These are phyloP conservation scores for Neotoxoptera formosana DNA, from an alignment of 1,140 invertebrate species.

Conservation along the genomic window DNA sequence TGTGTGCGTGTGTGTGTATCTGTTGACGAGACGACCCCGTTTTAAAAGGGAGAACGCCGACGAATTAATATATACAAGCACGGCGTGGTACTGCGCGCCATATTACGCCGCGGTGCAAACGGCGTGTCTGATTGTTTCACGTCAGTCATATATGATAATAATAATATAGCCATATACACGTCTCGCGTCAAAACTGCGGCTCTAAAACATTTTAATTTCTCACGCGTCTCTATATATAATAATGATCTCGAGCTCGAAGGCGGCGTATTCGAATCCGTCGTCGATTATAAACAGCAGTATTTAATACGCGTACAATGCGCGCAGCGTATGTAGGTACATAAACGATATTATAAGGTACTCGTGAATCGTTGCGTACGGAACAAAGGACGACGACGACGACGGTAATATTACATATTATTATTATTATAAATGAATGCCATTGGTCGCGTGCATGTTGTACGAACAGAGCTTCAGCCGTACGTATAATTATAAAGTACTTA, in stretches of 20 bases:
- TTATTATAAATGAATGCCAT: not conserved
- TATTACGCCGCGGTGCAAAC: slow-evolving; percentile 1
- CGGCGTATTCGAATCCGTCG: slow-evolving; percentile 19
- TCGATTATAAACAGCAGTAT: slow-evolving; percentile 43
- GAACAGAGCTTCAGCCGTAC: not conserved
- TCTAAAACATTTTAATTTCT: slow-evolving; percentile 55
- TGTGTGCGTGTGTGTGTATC: not conserved
- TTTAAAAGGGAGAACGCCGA: slow-evolving; percentile 15
- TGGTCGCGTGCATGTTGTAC: not conserved
- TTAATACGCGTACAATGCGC: not conserved
- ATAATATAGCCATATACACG: slow-evolving; percentile 7
- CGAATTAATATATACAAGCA: not conserved
- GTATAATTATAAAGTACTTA: not conserved
- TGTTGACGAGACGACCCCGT: slow-evolving; percentile 1
- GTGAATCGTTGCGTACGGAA: not conserved
- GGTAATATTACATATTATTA: slow-evolving; percentile 16
- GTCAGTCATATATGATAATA: not conserved
- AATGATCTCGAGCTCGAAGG: slow-evolving; percentile 13
- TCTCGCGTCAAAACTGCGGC: not conserved
- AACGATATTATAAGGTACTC: not conserved
- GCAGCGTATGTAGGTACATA: not conserved
- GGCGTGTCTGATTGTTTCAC: slow-evolving; percentile 40
- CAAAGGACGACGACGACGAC: slow-evolving; percentile 39
- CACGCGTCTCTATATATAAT: slow-evolving; percentile 31
- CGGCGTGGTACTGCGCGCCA: not conserved